Conservation (phyloP, 2,113 vertebrate genomes). For the Turdus rufiventris region DNA sequence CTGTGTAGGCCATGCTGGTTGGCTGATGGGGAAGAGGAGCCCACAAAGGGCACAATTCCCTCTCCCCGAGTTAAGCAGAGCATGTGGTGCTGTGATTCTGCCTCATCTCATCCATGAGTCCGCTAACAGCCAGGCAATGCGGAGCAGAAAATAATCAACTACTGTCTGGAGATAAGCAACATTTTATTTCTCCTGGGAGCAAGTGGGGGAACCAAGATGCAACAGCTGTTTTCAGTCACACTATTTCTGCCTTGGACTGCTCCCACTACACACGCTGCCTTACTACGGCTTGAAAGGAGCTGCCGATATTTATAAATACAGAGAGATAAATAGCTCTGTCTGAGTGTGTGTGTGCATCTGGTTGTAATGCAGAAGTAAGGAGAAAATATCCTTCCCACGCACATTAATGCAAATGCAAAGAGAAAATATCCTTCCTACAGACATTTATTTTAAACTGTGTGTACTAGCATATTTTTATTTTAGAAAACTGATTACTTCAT, state of each 20-base stretch:
- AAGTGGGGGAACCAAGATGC: neutral
- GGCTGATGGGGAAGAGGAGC: neutral
- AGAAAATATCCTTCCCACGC: constrained; percentile 27
- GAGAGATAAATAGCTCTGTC: constrained; percentile 1
- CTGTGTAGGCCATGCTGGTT: neutral
- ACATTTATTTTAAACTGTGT: neutral
- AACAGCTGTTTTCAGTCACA: constrained; percentile 44
- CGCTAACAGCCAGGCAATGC: neutral
- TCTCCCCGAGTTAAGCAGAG: neutral
- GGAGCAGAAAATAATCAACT: constrained; percentile 26
- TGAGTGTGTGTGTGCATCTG: neutral
- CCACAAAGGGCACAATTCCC: neutral
- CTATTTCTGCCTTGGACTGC: constrained; percentile 3
- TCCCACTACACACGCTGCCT: neutral
- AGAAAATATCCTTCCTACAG: constrained; percentile 38
- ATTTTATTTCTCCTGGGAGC: constrained; percentile 21
- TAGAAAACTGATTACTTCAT: constrained; percentile 22
- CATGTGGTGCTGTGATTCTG: neutral
- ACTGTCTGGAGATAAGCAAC: constrained; percentile 23
- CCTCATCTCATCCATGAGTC: neutral
- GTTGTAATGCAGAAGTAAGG: neutral
- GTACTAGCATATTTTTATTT: constrained; percentile 27
- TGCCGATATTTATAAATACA: constrained; percentile 32
- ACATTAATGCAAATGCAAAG: constrained; percentile 27
- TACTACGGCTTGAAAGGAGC: neutral